Conservation (phyloP, 2,888 invertebrate species). For the Minunthozetes semirufus region DNA sequence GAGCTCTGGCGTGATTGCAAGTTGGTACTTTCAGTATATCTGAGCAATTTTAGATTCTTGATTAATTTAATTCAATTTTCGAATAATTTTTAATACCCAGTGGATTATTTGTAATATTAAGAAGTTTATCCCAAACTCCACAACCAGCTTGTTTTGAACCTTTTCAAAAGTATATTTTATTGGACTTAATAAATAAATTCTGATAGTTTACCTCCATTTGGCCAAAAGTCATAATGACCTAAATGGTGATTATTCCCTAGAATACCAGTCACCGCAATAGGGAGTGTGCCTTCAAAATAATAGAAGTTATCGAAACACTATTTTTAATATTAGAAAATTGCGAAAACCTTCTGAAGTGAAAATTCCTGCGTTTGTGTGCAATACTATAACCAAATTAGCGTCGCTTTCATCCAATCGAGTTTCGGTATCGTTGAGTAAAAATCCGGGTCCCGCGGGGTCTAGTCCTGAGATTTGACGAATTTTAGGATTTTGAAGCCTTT, state of each 20-base stretch:
- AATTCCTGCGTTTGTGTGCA: not conserved
- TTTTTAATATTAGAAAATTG: not conserved
- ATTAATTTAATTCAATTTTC: no score
- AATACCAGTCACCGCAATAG: not conserved
- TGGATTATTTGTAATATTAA: no score
- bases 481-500: not conserved
- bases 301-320: no score
- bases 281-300: no score
- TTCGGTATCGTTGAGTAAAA: not conserved
- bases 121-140: no score
- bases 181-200: not conserved
- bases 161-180: no score
- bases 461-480: not conserved
- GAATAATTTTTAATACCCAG: no score
- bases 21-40: not conserved
- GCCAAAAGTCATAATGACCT: slow-evolving; percentile 4
- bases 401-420: not conserved
- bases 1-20: no score
- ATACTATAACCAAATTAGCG: not conserved
- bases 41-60: not conserved
- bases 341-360: no score
- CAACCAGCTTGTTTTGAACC: not conserved
- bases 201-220: not conserved
- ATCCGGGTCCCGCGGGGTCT: not conserved
- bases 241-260: not conserved